Percentiles rank a stretch among this genome's conserved stretches.
Evolutionary conservation across 2,113 vertebrate species (phyloP).

Genomic region (Tychaedon coryphoeus): DNA sequence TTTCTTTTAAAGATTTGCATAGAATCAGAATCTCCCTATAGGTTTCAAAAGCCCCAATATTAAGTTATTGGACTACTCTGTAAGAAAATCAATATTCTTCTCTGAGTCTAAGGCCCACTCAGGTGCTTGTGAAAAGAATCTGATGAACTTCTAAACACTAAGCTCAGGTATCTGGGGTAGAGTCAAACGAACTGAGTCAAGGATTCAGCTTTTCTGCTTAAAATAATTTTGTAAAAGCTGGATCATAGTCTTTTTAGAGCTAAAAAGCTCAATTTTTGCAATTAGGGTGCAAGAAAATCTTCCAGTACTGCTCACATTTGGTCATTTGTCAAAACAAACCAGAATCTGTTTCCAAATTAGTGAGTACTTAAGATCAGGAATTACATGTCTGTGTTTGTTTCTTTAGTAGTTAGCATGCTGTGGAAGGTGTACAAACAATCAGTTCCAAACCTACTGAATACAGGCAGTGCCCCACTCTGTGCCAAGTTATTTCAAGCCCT

Average conservation of each 20-base stretch:
- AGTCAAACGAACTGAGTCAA: background rate
- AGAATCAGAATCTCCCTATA: background rate
- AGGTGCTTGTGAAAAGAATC: background rate
- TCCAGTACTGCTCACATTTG: background rate
- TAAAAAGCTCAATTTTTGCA: background rate
- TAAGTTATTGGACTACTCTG: background rate
- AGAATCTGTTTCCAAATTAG: constrained; percentile 4
- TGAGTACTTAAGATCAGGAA: background rate
- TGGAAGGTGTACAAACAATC: background rate
- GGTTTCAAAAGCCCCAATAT: background rate
- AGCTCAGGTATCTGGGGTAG: background rate
- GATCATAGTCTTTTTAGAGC: background rate
- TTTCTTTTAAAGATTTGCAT: background rate
- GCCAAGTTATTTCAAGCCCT: background rate
- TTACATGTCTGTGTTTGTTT: background rate
- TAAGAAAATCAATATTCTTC: background rate
- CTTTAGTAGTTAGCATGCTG: background rate
- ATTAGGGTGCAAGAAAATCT: background rate
- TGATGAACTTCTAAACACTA: background rate
- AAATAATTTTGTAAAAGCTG: background rate
- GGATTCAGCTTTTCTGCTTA: background rate
- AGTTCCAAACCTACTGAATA: background rate
- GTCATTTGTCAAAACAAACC: constrained; percentile 15
- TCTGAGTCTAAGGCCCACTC: background rate
- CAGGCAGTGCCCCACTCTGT: background rate